Percentiles rank a stretch among this genome's conserved stretches.
phyloP scores from a whole-genome alignment of 2,888 invertebrate species.

The Bombylius discolor region DNA sequence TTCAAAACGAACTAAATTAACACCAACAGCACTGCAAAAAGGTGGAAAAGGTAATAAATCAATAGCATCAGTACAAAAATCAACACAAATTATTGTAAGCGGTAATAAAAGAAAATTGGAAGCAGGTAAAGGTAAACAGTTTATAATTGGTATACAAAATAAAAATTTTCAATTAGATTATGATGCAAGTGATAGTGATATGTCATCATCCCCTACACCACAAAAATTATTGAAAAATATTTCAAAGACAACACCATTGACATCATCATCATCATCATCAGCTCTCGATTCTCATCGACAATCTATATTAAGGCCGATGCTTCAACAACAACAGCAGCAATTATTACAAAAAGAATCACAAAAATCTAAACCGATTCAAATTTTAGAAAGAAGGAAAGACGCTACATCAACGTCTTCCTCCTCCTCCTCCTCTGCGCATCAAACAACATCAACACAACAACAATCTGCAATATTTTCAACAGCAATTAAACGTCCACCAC shows the following conservation, averaged over 20 bases:
- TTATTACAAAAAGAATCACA: background rate
- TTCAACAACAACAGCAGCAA: too few relatives aligned
- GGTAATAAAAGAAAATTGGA: background rate
- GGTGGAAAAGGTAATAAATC: constrained; percentile 24
- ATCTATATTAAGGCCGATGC: background rate
- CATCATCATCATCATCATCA: background rate
- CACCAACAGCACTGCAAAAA: constrained; percentile 7
- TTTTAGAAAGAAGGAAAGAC: background rate
- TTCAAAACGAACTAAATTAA: constrained; percentile 14
- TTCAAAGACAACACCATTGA: background rate
- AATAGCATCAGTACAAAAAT: constrained; percentile 6
- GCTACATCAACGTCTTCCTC: background rate
- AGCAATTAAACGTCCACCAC: background rate
- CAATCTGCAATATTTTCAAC: background rate
- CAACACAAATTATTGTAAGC: background rate
- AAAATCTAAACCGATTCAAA: background rate
- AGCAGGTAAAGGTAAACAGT: too few relatives aligned
- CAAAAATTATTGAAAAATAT: background rate
- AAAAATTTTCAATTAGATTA: constrained; percentile 4
- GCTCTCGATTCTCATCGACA: background rate
- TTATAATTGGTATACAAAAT: too few relatives aligned
- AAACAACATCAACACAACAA: background rate
- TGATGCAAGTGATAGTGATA: constrained; percentile 14
- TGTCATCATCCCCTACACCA: background rate
- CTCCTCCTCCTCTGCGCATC: too few relatives aligned